These are phyloP conservation scores for Drosophila demipolita DNA, from an alignment of 2,888 invertebrate genomes.

Conservation along the genomic window DNA sequence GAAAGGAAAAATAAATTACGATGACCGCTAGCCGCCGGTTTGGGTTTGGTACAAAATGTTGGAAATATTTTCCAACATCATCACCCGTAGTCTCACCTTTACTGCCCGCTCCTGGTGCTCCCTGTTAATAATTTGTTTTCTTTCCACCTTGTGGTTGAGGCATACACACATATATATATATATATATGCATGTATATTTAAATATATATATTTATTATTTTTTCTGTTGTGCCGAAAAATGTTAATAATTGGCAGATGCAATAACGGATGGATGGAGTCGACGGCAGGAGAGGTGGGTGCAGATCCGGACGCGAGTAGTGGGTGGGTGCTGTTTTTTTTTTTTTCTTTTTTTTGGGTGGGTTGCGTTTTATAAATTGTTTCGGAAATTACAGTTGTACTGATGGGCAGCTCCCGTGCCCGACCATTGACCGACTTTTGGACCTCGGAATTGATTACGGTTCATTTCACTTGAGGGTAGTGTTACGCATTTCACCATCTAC, in stretches of 20 bases:
- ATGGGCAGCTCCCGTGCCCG: conserved; percentile 17
- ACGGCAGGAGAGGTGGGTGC: background rate
- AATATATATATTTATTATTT: conserved; percentile 23
- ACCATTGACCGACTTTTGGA: conserved; percentile 40
- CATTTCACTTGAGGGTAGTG: conserved; percentile 68
- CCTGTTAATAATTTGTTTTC: conserved; percentile 63
- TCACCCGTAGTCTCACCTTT: background rate
- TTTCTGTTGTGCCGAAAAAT: conserved; percentile 50
- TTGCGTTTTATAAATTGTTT: conserved; percentile 62
- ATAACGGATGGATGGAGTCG: conserved; percentile 1
- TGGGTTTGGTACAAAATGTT: conserved; percentile 51
- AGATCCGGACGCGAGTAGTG: background rate
- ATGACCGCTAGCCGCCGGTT: conserved; percentile 23
- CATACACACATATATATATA: background rate
- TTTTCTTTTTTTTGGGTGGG: background rate
- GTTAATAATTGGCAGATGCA: conserved; percentile 67
- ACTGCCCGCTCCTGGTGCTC: background rate
- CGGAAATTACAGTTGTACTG: conserved; percentile 64
- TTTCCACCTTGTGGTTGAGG: conserved; percentile 58
- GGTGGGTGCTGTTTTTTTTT: background rate
- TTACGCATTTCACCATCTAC: conserved; percentile 9
- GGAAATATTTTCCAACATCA: conserved; percentile 32
- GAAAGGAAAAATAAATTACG: conserved; percentile 21
- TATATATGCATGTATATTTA: background rate
- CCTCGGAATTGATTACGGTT: conserved; percentile 74